Percentiles rank a stretch among this genome's conserved stretches.
Evolutionary conservation across 2,888 invertebrate genomes (phyloP).

Genomic region (Agrotis ipsilon): DNA sequence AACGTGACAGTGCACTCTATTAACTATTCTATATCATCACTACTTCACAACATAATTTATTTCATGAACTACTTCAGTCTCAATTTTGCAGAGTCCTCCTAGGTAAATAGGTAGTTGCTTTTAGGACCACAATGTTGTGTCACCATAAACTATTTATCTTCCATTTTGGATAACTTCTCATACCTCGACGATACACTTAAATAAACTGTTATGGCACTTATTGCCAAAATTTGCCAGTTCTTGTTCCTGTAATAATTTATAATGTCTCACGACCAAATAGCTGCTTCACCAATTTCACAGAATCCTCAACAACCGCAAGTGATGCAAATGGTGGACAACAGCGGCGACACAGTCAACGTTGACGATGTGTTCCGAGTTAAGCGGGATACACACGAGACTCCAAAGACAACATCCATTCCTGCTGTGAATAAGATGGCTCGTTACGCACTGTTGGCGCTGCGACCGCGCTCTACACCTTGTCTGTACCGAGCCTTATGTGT

Average conservation of each 20-base stretch:
- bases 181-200: too few species aligned
- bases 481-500: slow-evolving; percentile 92
- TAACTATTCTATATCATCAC: not conserved
- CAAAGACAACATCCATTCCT: slow-evolving; percentile 77
- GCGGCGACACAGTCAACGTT: slow-evolving; percentile 80
- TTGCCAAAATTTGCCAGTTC: too few species aligned
- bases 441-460: slow-evolving; percentile 87
- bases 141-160: too few species aligned
- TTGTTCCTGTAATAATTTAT: too few species aligned
- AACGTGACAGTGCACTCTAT: too few species aligned
- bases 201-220: too few species aligned
- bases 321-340: slow-evolving; percentile 86
- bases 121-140: too few species aligned
- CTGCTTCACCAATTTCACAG: slow-evolving; percentile 64
- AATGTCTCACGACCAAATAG: too few species aligned
- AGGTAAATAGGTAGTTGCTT: too few species aligned
- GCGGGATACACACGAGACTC: slow-evolving; percentile 75
- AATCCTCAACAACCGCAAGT: slow-evolving; percentile 82
- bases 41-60: not conserved
- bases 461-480: slow-evolving; percentile 91
- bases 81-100: too few species aligned
- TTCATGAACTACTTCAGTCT: too few species aligned
- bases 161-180: too few species aligned
- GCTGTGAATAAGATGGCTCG: slow-evolving; percentile 91
- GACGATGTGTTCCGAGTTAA: slow-evolving; percentile 87